A percentile compares a stretch with the other conserved stretches of the same genome.
These are phyloP conservation scores for Corbicula japonica DNA, from an alignment of 2,888 invertebrate species.

Conservation along the genomic window DNA sequence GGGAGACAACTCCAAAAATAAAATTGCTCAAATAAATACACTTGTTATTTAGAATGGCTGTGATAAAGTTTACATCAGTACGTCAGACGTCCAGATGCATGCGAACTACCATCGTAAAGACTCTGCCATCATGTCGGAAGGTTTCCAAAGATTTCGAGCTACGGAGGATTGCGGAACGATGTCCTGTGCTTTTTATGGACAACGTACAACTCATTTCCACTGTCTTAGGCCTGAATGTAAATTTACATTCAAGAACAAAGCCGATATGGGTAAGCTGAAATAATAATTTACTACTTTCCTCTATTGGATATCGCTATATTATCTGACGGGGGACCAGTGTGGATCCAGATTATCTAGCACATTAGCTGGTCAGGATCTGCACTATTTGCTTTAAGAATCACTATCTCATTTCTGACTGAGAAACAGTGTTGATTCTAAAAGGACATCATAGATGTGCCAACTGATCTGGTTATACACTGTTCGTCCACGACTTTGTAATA, in stretches of 20 bases:
- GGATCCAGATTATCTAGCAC: no score
- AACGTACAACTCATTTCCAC: conserved; percentile 99
- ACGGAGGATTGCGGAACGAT: conserved; percentile 98
- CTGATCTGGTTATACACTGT: no score
- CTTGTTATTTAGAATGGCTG: conserved; percentile 87
- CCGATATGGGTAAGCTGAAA: conserved; percentile 98
- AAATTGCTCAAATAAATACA: no score
- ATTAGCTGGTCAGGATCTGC: no score
- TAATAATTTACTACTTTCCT: background rate
- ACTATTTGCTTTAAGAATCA: no score
- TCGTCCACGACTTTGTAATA: no score
- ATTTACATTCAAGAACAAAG: conserved; percentile 99
- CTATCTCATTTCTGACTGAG: no score
- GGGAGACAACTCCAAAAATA: conserved; percentile 1
- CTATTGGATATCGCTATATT: no score
- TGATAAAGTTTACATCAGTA: conserved; percentile 97
- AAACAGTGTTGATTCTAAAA: no score
- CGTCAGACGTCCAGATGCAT: conserved; percentile 99
- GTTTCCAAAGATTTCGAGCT: conserved; percentile 98
- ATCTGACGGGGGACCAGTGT: no score
- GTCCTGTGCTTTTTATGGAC: conserved; percentile 96
- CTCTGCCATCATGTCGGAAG: conserved; percentile 98
- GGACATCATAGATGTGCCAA: no score
- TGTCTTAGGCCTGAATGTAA: conserved; percentile 96
- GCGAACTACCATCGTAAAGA: conserved; percentile 99